These are phyloP conservation scores for Drosophila funebris DNA, from an alignment of 1,140 invertebrate species.

Conservation along the genomic window DNA sequence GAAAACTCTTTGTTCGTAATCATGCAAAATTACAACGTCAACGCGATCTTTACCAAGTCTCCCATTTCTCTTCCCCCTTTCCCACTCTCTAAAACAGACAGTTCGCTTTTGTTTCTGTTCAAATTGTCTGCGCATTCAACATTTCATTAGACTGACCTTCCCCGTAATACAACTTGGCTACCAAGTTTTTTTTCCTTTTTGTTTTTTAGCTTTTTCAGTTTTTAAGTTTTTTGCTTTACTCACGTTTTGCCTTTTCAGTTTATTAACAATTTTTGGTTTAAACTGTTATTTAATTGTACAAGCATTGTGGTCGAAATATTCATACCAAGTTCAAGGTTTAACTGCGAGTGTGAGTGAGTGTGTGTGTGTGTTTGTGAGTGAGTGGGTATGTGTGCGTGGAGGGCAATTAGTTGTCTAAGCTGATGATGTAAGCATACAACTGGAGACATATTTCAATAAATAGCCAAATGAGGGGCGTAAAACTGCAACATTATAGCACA, in stretches of 20 bases:
- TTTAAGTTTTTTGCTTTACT: constrained; percentile 32
- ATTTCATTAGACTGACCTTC: constrained; percentile 57
- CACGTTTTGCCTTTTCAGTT: constrained; percentile 32
- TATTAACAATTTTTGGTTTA: constrained; percentile 12
- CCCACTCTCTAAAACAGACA: neutral
- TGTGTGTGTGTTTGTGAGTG: neutral
- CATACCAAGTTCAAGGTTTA: constrained; percentile 65
- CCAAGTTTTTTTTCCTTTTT: constrained; percentile 26
- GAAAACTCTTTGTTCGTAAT: constrained; percentile 39
- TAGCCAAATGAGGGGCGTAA: neutral
- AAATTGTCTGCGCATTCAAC: constrained; percentile 30
- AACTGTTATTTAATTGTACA: constrained; percentile 41
- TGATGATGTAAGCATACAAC: constrained; percentile 13
- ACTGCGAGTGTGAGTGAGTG: neutral
- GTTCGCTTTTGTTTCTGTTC: constrained; percentile 12
- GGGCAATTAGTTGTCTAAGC: constrained; percentile 6
- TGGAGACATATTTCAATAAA: neutral
- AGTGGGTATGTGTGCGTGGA: neutral
- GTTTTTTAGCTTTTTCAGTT: constrained; percentile 28
- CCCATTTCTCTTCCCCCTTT: neutral
- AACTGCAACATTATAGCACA: too few relatives aligned
- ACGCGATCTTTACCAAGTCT: constrained; percentile 46
- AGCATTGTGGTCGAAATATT: constrained; percentile 25
- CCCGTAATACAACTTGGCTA: constrained; percentile 17
- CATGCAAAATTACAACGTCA: constrained; percentile 73